Evolutionary conservation across 2,888 invertebrate species (phyloP), one percentile per base, ranked within the genome.

Genomic region (Caenorhabditis afra): DNA sequence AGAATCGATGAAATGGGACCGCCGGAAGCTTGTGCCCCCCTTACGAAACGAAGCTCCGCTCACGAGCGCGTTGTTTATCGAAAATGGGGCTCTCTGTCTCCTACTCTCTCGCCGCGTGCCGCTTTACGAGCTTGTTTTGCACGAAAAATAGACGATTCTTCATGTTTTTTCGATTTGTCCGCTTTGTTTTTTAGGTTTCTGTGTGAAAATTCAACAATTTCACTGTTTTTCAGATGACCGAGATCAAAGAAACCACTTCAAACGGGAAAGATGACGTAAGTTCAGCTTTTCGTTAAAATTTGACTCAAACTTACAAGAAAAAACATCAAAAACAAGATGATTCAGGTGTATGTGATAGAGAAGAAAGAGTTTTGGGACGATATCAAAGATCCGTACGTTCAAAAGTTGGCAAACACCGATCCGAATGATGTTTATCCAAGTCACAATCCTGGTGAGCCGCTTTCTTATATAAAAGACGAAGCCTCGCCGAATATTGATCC

Each of bases 381-480:
- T 35, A 88, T 89, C 53, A 81, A 83, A 55, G 84, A 86, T 57
- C 79, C 82, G 7, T 88, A 89, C 68, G 70, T 81, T 29, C 79
- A 85, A 71, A 68, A 77, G 49, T 55, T 89, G 18, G 82, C 86
- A 11, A 77, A 86, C 39, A 78, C 78, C 52, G 71, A 84, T n/a
- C 81, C 85, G 8, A 83, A 75, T 14, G 86, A 89, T 29, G 77
- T 89, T 16, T 86, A 84, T 61, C 87, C 87, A 41, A 81, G 82
- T 23, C 75, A 86, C 61, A 89, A 89, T 71, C 89, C 89, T 55
- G 89, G 89, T 89, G 3, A 44, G 66, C 37, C 23, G 45, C 10
- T 44, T 64, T 55, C n/a, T 2, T 57, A 11, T 44, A 41, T 53
- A 23, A 12, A 11, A 50, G 20, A 37, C 8, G 14, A 37, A 49